Base-by-base conservation (phyloP, 2,888 invertebrate genomes). In the Cosmopolites sordidus region DNA sequence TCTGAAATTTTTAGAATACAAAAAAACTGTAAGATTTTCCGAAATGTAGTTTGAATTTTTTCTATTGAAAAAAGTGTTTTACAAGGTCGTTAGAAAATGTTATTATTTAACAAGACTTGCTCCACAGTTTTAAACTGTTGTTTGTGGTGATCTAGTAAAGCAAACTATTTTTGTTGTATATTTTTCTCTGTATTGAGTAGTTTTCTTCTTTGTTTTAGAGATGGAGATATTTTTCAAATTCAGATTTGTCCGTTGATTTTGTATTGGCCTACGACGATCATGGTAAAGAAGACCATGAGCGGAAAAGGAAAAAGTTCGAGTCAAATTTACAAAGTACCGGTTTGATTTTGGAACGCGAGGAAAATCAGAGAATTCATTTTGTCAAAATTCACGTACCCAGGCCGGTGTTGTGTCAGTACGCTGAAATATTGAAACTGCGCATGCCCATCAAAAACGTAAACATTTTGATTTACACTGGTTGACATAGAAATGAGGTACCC, bases 351-450 rank as follows among this genome's bases (percentile, higher is more conserved):
- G 83, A 85, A 66, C 73, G 77, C 57, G 83, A 83, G 63, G 77
- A 80, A 59, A 79, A 79, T 45, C 79, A 84, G 60, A 79, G 81
- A 40, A 75, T 83, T 58, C 78, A 81, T 66, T 89, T 86, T 69
- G 77, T 85, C 6, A 89, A 89, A 75, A 78, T 90, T 22, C 85
- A 87, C 69, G 87, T 86, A 0, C 85, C 89, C 0, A 75, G 75
- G 66, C 84, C 86, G 62, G 83, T 89, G 1, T 71, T 88, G 15
- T 78, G 82, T 54, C 78, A 86, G 60, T 89, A 88, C 70, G 83
- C 85, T 29, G 89, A 89, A 73, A 82, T 88, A 57, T 78, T 89
- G 63, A 87, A 88, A 71, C 76, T 89, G 29, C 80, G 86, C 67
- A 79, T 89, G 79, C 89, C 89, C 39, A 84, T 89, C 71, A 87